These are phyloP conservation scores for Tragulus kanchil DNA, from an alignment of 2,113 vertebrate species.

Conservation along the genomic window DNA sequence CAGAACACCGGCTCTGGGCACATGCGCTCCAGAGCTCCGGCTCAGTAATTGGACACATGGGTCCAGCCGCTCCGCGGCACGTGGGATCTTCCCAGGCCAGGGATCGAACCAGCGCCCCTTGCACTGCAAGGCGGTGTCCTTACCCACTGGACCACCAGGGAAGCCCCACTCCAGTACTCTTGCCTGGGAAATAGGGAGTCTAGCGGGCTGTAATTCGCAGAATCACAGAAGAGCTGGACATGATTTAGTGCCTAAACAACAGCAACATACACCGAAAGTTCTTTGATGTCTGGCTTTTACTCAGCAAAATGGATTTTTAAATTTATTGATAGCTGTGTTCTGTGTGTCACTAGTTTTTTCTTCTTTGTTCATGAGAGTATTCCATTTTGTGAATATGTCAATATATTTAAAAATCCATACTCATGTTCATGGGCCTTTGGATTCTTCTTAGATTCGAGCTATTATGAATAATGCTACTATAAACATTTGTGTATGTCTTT, in stretches of 20 bases:
- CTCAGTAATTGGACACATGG: too few relatives aligned
- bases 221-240: not conserved
- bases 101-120: too few relatives aligned
- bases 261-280: not conserved
- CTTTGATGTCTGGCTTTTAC: slow-evolving; percentile 10
- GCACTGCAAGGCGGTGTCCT: too few relatives aligned
- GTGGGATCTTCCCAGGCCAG: too few relatives aligned
- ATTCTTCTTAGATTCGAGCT: slow-evolving; percentile 3
- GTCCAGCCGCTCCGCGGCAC: too few relatives aligned
- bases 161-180: not conserved
- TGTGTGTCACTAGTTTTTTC: not conserved
- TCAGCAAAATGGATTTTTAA: slow-evolving; percentile 21
- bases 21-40: too few relatives aligned
- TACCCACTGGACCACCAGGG: too few relatives aligned
- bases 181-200: not conserved
- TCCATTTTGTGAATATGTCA: not conserved
- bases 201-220: not conserved
- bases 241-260: not conserved
- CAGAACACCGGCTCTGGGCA: not conserved
- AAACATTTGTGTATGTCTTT: slow-evolving; percentile 22
- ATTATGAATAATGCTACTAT: not conserved
- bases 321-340: not conserved
- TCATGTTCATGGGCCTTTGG: slow-evolving; percentile 3
- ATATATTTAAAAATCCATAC: slow-evolving; percentile 20
- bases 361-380: slow-evolving; percentile 19